Percentiles rank a stretch among this genome's conserved stretches.
Conservation (phyloP, 2,888 invertebrate genomes). For the Nowickia ferox region DNA sequence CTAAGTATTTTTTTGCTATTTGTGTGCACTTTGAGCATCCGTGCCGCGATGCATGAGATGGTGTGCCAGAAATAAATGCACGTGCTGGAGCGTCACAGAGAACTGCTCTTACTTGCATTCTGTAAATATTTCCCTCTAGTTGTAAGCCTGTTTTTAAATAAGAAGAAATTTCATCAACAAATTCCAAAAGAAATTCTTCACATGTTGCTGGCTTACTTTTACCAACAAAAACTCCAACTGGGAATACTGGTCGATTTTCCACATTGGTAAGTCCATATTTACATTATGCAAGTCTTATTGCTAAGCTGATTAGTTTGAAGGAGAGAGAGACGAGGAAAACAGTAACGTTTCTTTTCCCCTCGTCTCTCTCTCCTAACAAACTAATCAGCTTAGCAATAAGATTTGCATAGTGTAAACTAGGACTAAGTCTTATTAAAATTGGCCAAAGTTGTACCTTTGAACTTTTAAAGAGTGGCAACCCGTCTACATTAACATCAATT, state of each 20-base stretch:
- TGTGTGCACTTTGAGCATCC: slow-evolving; percentile 31
- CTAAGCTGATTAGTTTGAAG: no score
- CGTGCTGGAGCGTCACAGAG: slow-evolving; percentile 20
- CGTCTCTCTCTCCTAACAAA: no score
- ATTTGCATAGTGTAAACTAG: no score
- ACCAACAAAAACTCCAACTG: slow-evolving; percentile 52
- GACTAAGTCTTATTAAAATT: slow-evolving; percentile 40
- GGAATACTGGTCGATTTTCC: slow-evolving; percentile 43
- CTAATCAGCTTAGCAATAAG: no score
- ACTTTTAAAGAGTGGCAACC: slow-evolving; percentile 8
- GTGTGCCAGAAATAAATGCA: slow-evolving; percentile 27
- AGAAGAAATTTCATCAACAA: slow-evolving; percentile 39
- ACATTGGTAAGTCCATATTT: slow-evolving; percentile 36
- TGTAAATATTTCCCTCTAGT: neutral
- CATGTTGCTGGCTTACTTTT: slow-evolving; percentile 50
- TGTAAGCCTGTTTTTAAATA: slow-evolving; percentile 11
- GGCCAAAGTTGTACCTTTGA: slow-evolving; percentile 34
- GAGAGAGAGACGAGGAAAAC: no score
- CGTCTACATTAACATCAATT: slow-evolving; percentile 16
- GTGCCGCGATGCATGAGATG: slow-evolving; percentile 33
- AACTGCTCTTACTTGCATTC: neutral
- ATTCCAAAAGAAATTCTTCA: slow-evolving; percentile 37
- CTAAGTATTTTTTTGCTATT: slow-evolving; percentile 25
- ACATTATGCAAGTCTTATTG: no score
- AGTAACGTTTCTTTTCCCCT: no score